Evolutionary conservation across 2,797 vertebrate genomes (phyloP).

Genomic region (Notolabrus celidotus): DNA sequence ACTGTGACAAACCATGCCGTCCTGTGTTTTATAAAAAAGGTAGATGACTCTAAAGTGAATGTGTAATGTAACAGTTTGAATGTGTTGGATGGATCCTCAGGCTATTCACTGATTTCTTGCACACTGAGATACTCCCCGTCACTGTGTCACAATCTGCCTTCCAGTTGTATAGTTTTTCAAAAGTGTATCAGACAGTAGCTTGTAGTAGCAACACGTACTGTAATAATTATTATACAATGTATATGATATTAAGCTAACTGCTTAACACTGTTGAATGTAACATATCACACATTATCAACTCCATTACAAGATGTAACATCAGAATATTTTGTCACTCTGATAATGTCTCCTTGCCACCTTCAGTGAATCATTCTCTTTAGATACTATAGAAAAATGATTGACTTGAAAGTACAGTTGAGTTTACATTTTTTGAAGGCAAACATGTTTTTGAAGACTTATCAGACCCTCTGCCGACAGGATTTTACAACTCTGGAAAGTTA

Average conservation of each 20-base stretch:
- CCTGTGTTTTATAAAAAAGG: conserved; percentile 5
- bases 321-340: conserved; percentile 5
- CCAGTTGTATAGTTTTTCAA: not conserved
- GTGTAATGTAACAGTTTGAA: not conserved
- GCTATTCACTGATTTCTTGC: not conserved
- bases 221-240: not conserved
- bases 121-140: not conserved
- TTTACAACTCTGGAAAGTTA: too few species aligned
- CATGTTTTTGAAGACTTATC: too few species aligned
- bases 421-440: too few species aligned
- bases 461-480: too few species aligned
- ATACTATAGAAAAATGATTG: too few species aligned
- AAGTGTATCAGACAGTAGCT: not conserved
- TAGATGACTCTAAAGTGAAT: not conserved
- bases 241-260: conserved; percentile 13
- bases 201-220: conserved; percentile 2
- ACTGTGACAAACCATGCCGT: not conserved
- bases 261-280: conserved; percentile 47
- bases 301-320: not conserved
- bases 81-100: not conserved
- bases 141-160: not conserved
- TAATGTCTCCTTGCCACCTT: not conserved
- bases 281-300: conserved; percentile 2
- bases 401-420: too few species aligned
- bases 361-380: too few species aligned